These are phyloP conservation scores for Philereme transversata DNA, from an alignment of 2,888 invertebrate genomes.

Conservation along the genomic window DNA sequence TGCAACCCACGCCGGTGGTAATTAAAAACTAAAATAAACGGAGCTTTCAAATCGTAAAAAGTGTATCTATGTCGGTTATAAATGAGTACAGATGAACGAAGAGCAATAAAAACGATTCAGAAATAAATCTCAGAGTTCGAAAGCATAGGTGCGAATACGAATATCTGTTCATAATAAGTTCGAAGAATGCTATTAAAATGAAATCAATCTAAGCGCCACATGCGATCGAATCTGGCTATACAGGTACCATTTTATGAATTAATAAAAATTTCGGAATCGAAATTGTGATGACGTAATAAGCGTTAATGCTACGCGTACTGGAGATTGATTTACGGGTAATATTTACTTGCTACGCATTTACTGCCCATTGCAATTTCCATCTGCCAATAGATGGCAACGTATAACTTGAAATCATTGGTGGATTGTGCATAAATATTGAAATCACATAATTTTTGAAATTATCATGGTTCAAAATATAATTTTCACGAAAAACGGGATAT, in stretches of 20 bases:
- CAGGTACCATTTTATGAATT: slow-evolving; percentile 58
- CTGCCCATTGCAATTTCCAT: no score
- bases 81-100: slow-evolving; percentile 81
- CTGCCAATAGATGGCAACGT: no score
- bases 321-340: slow-evolving; percentile 53
- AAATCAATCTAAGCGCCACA: slow-evolving; percentile 62
- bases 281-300: slow-evolving; percentile 66
- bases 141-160: slow-evolving; percentile 69
- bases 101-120: slow-evolving; percentile 80
- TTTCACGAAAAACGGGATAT: no score
- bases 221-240: slow-evolving; percentile 57
- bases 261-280: slow-evolving; percentile 68
- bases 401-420: no score
- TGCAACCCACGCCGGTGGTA: slow-evolving; percentile 76
- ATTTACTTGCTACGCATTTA: no score
- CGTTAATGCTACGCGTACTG: slow-evolving; percentile 50
- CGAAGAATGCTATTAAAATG: slow-evolving; percentile 68
- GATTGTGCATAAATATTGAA: no score
- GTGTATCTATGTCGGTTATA: slow-evolving; percentile 81
- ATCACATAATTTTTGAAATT: no score
- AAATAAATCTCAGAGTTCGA: slow-evolving; percentile 79
- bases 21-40: slow-evolving; percentile 85
- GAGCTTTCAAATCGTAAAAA: slow-evolving; percentile 80
- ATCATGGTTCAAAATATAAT: no score
- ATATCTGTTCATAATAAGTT: slow-evolving; percentile 41